Percentiles rank a stretch among this genome's conserved stretches.
These are phyloP conservation scores for Nomada fabriciana DNA, from an alignment of 2,888 invertebrate species.

Conservation along the genomic window DNA sequence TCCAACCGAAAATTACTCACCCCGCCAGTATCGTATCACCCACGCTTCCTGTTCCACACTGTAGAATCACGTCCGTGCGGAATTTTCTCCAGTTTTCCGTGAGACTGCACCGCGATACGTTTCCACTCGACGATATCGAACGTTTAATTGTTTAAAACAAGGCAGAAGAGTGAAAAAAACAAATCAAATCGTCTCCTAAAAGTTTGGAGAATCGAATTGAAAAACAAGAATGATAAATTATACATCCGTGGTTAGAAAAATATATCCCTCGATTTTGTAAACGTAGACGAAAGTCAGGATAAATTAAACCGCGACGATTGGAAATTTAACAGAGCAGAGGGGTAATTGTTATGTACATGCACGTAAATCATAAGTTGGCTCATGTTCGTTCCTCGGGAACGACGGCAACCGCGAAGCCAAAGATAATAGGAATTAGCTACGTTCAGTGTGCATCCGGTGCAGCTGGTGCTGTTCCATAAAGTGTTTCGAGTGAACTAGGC, in stretches of 20 bases:
- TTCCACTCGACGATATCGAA: no score
- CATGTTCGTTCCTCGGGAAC: constrained; percentile 18
- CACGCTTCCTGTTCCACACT: constrained; percentile 11
- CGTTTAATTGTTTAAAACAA: neutral
- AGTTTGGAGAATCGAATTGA: neutral
- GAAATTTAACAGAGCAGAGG: neutral
- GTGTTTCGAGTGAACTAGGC: neutral
- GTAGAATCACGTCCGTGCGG: neutral
- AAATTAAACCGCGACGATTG: neutral
- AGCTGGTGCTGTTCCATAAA: constrained; percentile 29
- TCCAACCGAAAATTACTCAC: constrained; percentile 33
- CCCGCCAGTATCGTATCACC: constrained; percentile 3
- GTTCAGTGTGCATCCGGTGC: constrained; percentile 28
- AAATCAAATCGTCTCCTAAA: no score
- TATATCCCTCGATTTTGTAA: no score
- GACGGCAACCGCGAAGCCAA: constrained; percentile 15
- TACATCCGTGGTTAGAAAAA: neutral
- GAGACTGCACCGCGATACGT: neutral
- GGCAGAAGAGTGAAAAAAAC: neutral
- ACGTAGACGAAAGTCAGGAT: no score
- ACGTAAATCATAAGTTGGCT: constrained; percentile 12
- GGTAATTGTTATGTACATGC: no score
- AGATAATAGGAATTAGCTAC: constrained; percentile 45
- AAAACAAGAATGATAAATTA: neutral
- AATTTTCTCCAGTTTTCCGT: neutral